phyloP scores from a whole-genome alignment of 2,888 invertebrate genomes.

The Agriotes lineatus region DNA sequence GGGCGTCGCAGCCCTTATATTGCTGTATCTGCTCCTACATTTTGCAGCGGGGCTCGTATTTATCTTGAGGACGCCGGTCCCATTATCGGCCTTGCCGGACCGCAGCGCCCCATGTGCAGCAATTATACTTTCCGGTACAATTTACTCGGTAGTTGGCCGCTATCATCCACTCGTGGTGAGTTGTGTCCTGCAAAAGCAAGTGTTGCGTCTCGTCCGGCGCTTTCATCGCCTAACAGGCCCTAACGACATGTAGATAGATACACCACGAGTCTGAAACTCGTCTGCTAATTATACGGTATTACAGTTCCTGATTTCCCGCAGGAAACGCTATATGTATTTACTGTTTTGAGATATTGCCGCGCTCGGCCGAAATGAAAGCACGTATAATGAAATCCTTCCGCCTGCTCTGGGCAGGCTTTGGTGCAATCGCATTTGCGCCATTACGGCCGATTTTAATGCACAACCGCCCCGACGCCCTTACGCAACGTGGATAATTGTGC shows the following conservation, averaged over 20 bases:
- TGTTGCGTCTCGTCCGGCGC: constrained; percentile 17
- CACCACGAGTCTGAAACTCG: constrained; percentile 36
- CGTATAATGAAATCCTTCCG: constrained; percentile 35
- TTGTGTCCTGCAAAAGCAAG: background rate
- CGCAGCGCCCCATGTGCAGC: constrained; percentile 29
- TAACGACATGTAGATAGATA: constrained; percentile 38
- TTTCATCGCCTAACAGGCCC: background rate
- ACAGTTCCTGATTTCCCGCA: constrained; percentile 49
- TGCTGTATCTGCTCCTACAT: constrained; percentile 38
- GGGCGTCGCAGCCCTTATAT: constrained; percentile 46
- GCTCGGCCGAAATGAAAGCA: constrained; percentile 41
- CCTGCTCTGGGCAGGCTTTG: constrained; percentile 1
- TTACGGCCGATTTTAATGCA: constrained; percentile 25
- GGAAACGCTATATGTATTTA: constrained; percentile 44
- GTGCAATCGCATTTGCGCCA: constrained; percentile 25
- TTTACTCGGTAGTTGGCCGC: constrained; percentile 19
- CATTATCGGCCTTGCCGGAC: constrained; percentile 31
- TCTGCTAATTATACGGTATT: constrained; percentile 50
- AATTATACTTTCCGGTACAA: constrained; percentile 37
- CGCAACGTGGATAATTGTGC: background rate
- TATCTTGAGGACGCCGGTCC: constrained; percentile 35
- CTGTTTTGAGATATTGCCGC: constrained; percentile 44
- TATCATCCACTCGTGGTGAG: background rate
- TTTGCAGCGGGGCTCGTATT: constrained; percentile 36
- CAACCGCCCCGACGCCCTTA: background rate